Evolutionary conservation across 2,888 invertebrate species (phyloP).

Genomic region (Meandrusa payeni): DNA sequence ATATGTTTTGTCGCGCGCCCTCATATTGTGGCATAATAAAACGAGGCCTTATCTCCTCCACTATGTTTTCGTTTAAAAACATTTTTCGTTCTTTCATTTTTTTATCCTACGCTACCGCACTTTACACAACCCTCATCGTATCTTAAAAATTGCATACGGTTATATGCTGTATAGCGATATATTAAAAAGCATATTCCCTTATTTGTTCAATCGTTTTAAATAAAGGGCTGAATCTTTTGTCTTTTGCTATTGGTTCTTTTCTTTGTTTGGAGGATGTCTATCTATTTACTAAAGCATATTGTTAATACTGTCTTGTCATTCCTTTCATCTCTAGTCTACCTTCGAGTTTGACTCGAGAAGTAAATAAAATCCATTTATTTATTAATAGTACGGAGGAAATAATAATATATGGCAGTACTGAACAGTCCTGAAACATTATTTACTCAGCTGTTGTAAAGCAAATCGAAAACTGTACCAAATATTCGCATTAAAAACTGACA

Average conservation of each 20-base stretch:
- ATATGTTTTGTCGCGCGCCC: conserved; percentile 52
- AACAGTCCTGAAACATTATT: conserved; percentile 29
- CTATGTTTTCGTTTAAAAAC: conserved; percentile 66
- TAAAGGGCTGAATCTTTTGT: conserved; percentile 37
- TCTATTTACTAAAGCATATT: conserved; percentile 27
- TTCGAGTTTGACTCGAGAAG: conserved; percentile 2
- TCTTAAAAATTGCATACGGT: conserved; percentile 30
- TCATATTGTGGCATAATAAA: conserved; percentile 61
- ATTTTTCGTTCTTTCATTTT: conserved; percentile 55
- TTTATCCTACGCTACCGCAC: conserved; percentile 52
- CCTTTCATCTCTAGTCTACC: conserved; percentile 1
- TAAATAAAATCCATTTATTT: conserved; percentile 2
- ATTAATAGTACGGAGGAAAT: not conserved
- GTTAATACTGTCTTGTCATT: conserved; percentile 6
- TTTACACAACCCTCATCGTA: conserved; percentile 45
- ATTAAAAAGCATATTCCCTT: conserved; percentile 29
- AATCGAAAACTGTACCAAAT: conserved; percentile 35
- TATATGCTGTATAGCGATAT: conserved; percentile 31
- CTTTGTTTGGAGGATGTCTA: conserved; percentile 34
- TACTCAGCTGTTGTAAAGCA: conserved; percentile 36
- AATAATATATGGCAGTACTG: no score
- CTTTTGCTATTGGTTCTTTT: conserved; percentile 38
- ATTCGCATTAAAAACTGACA: conserved; percentile 31
- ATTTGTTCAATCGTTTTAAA: conserved; percentile 30
- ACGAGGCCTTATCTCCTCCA: conserved; percentile 59